These are phyloP conservation scores for Poecilus cupreus DNA, from an alignment of 2,888 invertebrate species.

Conservation along the genomic window DNA sequence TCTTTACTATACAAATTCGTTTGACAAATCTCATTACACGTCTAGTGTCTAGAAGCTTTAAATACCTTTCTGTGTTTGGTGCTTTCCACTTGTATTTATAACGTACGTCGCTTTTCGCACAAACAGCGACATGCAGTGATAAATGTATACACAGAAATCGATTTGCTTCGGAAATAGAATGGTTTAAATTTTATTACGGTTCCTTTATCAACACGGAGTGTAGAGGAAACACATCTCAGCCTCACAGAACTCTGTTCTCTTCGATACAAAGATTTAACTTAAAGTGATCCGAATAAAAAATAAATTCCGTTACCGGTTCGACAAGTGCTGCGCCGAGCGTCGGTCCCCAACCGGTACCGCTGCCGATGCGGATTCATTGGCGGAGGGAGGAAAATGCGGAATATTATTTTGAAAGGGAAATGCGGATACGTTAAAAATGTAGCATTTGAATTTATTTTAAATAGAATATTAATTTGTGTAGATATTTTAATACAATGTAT, in stretches of 20 bases:
- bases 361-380: too few relatives aligned
- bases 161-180: slow-evolving; percentile 63
- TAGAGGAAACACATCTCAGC: slow-evolving; percentile 11
- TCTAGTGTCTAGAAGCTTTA: too few relatives aligned
- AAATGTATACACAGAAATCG: slow-evolving; percentile 61
- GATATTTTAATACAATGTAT: too few relatives aligned
- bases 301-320: slow-evolving; percentile 37
- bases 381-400: too few relatives aligned
- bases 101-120: not conserved
- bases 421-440: too few relatives aligned
- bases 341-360: too few relatives aligned
- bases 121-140: slow-evolving; percentile 9
- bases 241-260: slow-evolving; percentile 1
- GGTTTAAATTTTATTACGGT: slow-evolving; percentile 64
- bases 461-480: too few relatives aligned
- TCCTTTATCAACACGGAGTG: slow-evolving; percentile 59
- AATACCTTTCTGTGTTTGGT: too few relatives aligned
- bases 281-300: slow-evolving; percentile 50
- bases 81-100: not conserved
- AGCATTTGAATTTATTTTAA: too few relatives aligned
- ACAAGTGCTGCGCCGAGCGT: not conserved
- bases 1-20: too few relatives aligned
- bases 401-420: too few relatives aligned
- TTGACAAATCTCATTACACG: too few relatives aligned
- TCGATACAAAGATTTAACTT: slow-evolving; percentile 53